Evolutionary conservation across 2,888 invertebrate genomes (phyloP).

Genomic region (Cryptocheilus praepositus): DNA sequence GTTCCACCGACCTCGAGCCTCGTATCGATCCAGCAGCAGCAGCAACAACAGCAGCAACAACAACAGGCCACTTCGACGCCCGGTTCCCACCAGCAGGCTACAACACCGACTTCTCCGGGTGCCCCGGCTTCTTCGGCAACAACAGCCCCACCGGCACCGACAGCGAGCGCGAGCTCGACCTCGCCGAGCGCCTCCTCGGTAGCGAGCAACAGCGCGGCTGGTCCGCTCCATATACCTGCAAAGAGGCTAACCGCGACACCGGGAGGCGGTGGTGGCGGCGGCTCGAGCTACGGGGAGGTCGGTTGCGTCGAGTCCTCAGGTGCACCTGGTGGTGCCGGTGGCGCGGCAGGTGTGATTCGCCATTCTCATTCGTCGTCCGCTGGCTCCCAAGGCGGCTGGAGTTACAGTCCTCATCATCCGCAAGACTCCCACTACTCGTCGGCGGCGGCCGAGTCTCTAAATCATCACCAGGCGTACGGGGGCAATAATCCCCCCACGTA

Average conservation of each 20-base stretch:
- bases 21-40: conserved; percentile 72
- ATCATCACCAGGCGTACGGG: conserved; percentile 82
- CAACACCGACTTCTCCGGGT: conserved; percentile 76
- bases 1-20: conserved; percentile 74
- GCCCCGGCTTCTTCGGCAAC: conserved; percentile 70
- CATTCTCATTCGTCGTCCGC: conserved; percentile 78
- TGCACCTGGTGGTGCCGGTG: conserved; percentile 67
- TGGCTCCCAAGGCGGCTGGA: conserved; percentile 79
- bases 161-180: conserved; percentile 82
- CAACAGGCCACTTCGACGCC: conserved; percentile 74
- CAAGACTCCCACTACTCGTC: conserved; percentile 72
- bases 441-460: conserved; percentile 76
- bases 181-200: conserved; percentile 78
- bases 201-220: conserved; percentile 82
- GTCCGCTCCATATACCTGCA: conserved; percentile 92
- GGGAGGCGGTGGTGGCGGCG: conserved; percentile 33
- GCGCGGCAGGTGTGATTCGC: conserved; percentile 84
- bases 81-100: conserved; percentile 77
- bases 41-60: conserved; percentile 75
- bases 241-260: conserved; percentile 81
- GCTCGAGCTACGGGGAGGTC: conserved; percentile 73
- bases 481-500: conserved; percentile 81
- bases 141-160: conserved; percentile 71
- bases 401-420: conserved; percentile 81
- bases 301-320: conserved; percentile 76